A percentile compares a stretch with the other conserved stretches of the same genome.
Evolutionary conservation across 2,888 invertebrate species (phyloP).

Genomic region (Lumbricus terrestris): DNA sequence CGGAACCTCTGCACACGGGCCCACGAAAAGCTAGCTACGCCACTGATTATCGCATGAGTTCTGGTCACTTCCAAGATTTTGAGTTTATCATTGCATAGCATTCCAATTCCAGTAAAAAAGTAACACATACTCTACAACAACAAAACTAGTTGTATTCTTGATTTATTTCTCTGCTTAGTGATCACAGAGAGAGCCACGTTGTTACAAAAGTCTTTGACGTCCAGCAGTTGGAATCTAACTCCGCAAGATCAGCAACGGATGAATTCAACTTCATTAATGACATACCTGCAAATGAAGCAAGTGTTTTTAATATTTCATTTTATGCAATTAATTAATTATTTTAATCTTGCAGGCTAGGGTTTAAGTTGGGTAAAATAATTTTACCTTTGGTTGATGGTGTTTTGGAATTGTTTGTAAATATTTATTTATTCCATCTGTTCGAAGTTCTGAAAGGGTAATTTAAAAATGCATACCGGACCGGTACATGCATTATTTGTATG

Average conservation of each 20-base stretch:
- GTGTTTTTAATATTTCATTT: slow-evolving; percentile 21
- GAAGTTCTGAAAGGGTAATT: background rate
- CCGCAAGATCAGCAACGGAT: slow-evolving; percentile 47
- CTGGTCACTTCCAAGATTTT: background rate
- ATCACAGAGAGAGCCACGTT: slow-evolving; percentile 52
- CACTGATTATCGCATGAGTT: too few species aligned
- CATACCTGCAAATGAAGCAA: slow-evolving; percentile 37
- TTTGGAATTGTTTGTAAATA: background rate
- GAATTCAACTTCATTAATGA: slow-evolving; percentile 49
- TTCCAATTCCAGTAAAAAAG: too few species aligned
- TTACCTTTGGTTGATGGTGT: background rate
- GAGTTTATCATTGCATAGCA: background rate
- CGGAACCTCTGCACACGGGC: too few species aligned
- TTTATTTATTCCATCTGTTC: background rate
- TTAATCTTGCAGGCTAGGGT: background rate
- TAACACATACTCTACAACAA: background rate
- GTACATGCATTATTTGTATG: background rate
- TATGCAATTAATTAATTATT: too few species aligned
- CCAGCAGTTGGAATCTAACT: slow-evolving; percentile 41
- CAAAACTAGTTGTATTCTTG: background rate
- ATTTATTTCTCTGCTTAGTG: background rate
- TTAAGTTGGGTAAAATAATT: background rate
- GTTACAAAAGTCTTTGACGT: slow-evolving; percentile 60
- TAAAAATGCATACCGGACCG: too few species aligned
- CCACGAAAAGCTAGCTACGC: too few species aligned